These are phyloP conservation scores for Bombyx mandarina DNA, from an alignment of 1,140 invertebrate genomes.

Conservation along the genomic window DNA sequence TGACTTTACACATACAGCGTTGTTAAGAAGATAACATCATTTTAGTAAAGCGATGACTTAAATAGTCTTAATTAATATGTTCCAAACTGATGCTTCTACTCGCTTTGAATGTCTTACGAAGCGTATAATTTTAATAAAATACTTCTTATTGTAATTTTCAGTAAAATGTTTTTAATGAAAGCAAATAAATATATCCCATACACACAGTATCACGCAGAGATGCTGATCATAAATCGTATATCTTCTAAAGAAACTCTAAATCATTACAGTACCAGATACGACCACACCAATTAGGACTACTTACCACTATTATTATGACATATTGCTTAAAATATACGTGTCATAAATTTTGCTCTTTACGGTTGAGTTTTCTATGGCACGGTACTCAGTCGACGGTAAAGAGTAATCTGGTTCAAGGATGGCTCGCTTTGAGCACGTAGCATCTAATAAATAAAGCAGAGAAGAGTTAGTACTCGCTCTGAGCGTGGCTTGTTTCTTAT, in stretches of 20 bases:
- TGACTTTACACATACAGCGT: too few relatives aligned
- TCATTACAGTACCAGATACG: conserved; percentile 60
- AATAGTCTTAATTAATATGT: not conserved
- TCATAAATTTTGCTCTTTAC: conserved; percentile 9
- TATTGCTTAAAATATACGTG: not conserved
- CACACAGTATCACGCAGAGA: too few relatives aligned
- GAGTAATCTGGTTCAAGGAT: conserved; percentile 26
- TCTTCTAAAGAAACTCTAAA: conserved; percentile 44
- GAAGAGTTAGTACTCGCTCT: conserved; percentile 53
- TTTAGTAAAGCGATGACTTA: not conserved
- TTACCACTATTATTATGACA: conserved; percentile 27
- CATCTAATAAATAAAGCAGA: conserved; percentile 57
- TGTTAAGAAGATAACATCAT: too few relatives aligned
- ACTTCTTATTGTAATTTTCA: too few relatives aligned
- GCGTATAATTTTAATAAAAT: too few relatives aligned
- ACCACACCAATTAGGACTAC: conserved; percentile 60
- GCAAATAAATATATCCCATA: too few relatives aligned
- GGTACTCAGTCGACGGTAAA: conserved; percentile 17
- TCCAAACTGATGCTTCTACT: too few relatives aligned
- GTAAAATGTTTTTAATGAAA: too few relatives aligned
- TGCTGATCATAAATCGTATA: not conserved
- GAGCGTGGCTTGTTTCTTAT: conserved; percentile 55
- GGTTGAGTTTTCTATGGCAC: conserved; percentile 18
- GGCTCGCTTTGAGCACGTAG: conserved; percentile 51
- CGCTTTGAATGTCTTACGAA: too few relatives aligned